Percentiles rank a stretch among this genome's conserved stretches.
phyloP scores from a whole-genome alignment of 1,140 invertebrate species.

The Euura lappo region DNA sequence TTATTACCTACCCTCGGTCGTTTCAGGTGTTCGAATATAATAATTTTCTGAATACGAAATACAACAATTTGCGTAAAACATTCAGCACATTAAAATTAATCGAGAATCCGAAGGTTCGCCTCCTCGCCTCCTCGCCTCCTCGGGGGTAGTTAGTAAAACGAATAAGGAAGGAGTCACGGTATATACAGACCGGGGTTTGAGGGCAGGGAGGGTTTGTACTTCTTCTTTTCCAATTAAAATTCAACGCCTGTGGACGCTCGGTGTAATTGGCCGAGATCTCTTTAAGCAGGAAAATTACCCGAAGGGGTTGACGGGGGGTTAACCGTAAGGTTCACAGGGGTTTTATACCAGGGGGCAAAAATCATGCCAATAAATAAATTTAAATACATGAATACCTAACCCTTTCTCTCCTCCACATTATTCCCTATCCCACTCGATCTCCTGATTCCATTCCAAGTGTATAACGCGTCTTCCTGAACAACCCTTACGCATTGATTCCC shows the following conservation, averaged over 20 bases:
- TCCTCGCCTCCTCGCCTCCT: not conserved
- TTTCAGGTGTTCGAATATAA: conserved; percentile 21
- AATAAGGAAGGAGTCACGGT: not conserved
- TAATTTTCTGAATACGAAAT: conserved; percentile 37
- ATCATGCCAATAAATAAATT: conserved; percentile 60
- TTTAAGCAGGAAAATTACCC: conserved; percentile 58
- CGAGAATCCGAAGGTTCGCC: conserved; percentile 17
- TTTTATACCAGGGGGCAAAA: conserved; percentile 38
- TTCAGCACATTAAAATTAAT: conserved; percentile 47
- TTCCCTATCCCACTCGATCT: not conserved
- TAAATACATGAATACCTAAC: conserved; percentile 59
- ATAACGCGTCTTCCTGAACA: too few relatives aligned
- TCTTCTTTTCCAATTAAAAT: conserved; percentile 56
- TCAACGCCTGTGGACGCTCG: conserved; percentile 49
- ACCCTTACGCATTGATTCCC: too few relatives aligned
- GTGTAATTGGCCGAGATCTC: conserved; percentile 58
- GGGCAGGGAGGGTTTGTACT: conserved; percentile 21
- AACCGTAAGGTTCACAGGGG: not conserved
- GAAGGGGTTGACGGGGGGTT: conserved; percentile 48
- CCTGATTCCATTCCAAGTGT: too few relatives aligned
- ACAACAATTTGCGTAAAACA: conserved; percentile 42
- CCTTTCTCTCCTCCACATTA: conserved; percentile 13
- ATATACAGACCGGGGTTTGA: not conserved
- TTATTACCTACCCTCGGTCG: conserved; percentile 29
- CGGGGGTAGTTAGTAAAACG: not conserved